Conservation (phyloP, 2,888 invertebrate genomes). For the Nudaria mundana region DNA sequence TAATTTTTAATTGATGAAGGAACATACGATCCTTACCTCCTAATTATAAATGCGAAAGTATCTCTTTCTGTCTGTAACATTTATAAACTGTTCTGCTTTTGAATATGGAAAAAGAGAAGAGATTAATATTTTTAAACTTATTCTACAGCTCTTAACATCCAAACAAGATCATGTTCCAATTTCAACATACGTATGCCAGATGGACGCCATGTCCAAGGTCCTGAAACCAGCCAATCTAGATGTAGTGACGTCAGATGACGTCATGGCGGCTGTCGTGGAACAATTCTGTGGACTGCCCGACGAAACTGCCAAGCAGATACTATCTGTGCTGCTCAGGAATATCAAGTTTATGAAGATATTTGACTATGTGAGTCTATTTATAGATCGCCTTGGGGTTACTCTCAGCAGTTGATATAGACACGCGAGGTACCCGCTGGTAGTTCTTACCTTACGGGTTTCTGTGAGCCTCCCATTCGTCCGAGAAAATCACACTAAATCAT, state of each 20-base stretch:
- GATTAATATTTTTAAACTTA: no score
- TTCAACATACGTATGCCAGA: slow-evolving; percentile 51
- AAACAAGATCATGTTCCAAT: slow-evolving; percentile 48
- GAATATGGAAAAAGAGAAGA: no score
- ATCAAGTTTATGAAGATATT: slow-evolving; percentile 60
- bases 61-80: not conserved
- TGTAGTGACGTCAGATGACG: slow-evolving; percentile 53
- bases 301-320: slow-evolving; percentile 54
- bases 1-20: no score
- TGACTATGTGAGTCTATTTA: slow-evolving; percentile 46
- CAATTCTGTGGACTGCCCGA: slow-evolving; percentile 73
- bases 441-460: no score
- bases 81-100: no score
- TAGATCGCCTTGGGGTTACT: not conserved
- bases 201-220: slow-evolving; percentile 49
- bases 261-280: slow-evolving; percentile 56
- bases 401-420: no score
- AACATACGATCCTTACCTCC: no score
- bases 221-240: slow-evolving; percentile 44
- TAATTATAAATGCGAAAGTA: not conserved
- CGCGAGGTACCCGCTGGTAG: no score
- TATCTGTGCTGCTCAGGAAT: slow-evolving; percentile 63
- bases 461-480: no score
- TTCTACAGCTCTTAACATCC: slow-evolving; percentile 46
- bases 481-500: no score